Conservation (phyloP, 2,797 vertebrate species). For the Tinamus major region DNA sequence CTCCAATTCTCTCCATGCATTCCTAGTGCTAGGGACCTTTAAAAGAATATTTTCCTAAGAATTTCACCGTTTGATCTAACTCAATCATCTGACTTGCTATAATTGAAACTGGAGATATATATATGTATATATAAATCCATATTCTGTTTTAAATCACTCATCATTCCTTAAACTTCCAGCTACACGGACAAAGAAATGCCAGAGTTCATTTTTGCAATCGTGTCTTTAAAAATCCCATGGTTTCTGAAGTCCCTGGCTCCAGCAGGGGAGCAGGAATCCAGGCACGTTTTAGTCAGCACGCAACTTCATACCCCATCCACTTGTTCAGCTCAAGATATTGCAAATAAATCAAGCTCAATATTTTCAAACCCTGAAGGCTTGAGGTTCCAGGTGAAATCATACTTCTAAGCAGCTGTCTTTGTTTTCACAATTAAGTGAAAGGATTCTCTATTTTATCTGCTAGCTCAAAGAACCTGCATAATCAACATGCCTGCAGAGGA, state of each 20-base stretch:
- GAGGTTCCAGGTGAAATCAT: background rate
- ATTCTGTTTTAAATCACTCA: background rate
- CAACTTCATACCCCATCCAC: background rate
- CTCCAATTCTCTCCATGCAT: background rate
- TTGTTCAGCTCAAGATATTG: background rate
- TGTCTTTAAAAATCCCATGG: background rate
- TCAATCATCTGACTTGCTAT: background rate
- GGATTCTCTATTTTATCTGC: background rate
- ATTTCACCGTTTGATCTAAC: background rate
- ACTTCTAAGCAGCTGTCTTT: background rate
- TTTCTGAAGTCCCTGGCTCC: background rate
- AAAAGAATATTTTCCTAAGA: constrained; percentile 24
- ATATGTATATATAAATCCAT: background rate
- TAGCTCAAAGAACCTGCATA: background rate
- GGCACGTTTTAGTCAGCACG: background rate
- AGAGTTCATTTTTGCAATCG: background rate
- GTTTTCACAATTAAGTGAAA: background rate
- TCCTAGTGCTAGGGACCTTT: background rate
- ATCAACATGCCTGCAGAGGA: background rate
- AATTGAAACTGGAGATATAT: background rate
- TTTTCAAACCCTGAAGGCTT: background rate
- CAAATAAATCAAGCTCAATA: background rate
- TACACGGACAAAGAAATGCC: background rate
- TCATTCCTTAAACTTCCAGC: background rate
- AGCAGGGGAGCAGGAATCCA: background rate